Conservation (phyloP, 2,113 vertebrate genomes). For the Reinhardtius hippoglossoides region DNA sequence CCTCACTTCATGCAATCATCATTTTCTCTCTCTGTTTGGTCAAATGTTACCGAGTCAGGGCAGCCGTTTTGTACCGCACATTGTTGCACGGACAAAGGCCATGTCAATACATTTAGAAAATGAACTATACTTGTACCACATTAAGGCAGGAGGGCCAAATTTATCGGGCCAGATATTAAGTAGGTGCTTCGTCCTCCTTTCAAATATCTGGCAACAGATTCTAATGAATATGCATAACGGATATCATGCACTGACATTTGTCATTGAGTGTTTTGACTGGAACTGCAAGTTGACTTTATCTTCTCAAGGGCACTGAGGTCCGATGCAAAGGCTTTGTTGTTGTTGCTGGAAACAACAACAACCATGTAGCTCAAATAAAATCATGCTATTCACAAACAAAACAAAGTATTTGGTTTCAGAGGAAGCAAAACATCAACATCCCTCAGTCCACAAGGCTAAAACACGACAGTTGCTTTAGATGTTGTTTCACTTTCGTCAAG, state of each 20-base stretch:
- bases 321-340: background rate
- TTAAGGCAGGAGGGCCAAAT: constrained; percentile 7
- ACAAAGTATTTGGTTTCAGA: background rate
- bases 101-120: constrained; percentile 10
- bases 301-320: constrained; percentile 45
- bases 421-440: background rate
- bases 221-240: constrained; percentile 68
- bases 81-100: background rate
- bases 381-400: no score
- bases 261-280: constrained; percentile 58
- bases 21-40: constrained; percentile 13
- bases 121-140: background rate
- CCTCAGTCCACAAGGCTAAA: no score
- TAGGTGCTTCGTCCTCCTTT: constrained; percentile 54
- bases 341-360: background rate
- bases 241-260: constrained; percentile 56
- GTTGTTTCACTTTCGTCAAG: background rate
- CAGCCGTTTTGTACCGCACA: constrained; percentile 7
- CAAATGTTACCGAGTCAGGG: constrained; percentile 11
- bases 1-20: constrained; percentile 25
- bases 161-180: constrained; percentile 59
- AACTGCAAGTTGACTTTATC: constrained; percentile 50
- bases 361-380: background rate
- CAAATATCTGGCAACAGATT: constrained; percentile 71
- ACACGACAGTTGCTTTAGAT: background rate